Base-by-base conservation (phyloP, 2,888 invertebrate species). In the Sialis fuliginosa region DNA sequence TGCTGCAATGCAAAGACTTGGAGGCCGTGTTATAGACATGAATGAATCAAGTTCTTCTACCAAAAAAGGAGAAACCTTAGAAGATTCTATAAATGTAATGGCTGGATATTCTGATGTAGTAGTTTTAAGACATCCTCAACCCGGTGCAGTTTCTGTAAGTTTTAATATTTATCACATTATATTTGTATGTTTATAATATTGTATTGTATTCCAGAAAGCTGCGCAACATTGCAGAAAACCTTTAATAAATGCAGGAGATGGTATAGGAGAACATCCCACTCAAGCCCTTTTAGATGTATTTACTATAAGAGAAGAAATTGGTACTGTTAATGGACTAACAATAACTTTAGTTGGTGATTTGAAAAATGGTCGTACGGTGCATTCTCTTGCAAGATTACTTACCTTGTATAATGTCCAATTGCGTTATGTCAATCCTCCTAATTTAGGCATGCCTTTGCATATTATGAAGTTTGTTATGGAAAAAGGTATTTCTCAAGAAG, bases 331-430 rank as follows among this genome's bases (percentile, higher is more conserved):
- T 61, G 92, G 92, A 0, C 71, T 98, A 7, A 95, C 90, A 0
- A 92, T 98, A 46, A 97, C 97, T 1, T 83, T 98, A 81, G 96
- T 97, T 13, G 98, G 98, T 5, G 98, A 99, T 65, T 70, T 99
- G 54, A 95, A 92, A 63, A 88, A 99, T 65, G 97, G 98, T 1
- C 77, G 98, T 35, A 98, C 98, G 2, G 98, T 98, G 0, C 98
- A 99, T 66, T 98, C 97, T 0, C 69, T 98, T 48, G 96, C 96
- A 5, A 79, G 89, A 51, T 74, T 99, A 7, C 69, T 99, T 47
- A 95, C 95, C 0, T 69, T 92, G 34, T 99, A 99, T 66, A 87
- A 91, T 60, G 90, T 97, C 0, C 87, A 87, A 50, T 64, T 99
- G 45, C 79, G 86, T 51, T 97, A 96, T 61, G 92, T 98, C 1